Percentiles rank a stretch among this genome's conserved stretches.
Evolutionary conservation across 2,113 vertebrate genomes (phyloP).

Genomic region (Hyla sarda): DNA sequence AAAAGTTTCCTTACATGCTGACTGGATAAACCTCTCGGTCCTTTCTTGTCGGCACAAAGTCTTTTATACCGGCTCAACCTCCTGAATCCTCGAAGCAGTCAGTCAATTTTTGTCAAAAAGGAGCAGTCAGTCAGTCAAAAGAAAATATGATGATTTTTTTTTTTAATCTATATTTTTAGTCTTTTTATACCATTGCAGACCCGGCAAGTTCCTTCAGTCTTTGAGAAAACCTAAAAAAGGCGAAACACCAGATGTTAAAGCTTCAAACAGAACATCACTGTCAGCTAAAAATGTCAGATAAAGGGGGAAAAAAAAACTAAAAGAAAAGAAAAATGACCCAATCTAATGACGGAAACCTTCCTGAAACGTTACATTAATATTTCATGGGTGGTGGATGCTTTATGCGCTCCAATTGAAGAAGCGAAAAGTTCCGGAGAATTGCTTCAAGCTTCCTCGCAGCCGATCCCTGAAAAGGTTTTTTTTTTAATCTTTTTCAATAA

Average conservation of each 20-base stretch:
- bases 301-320: neutral
- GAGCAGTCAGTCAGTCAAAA: no score
- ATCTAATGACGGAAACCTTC: neutral
- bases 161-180: no score
- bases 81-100: neutral
- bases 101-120: neutral
- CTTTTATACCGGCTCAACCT: neutral
- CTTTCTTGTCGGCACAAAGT: neutral
- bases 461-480: constrained; percentile 11
- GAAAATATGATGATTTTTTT: no score
- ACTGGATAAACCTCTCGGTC: neutral
- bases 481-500: constrained; percentile 34
- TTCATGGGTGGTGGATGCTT: constrained; percentile 28
- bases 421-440: neutral
- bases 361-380: constrained; percentile 28
- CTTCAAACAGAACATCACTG: constrained; percentile 18
- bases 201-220: neutral
- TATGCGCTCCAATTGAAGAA: constrained; percentile 13
- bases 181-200: neutral
- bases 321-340: constrained; percentile 12
- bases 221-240: constrained; percentile 4
- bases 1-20: no score
- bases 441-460: constrained; percentile 31
- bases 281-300: constrained; percentile 5
- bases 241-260: neutral